Evolutionary conservation across 1,140 invertebrate genomes (phyloP), one percentile per base, ranked within the genome.

Genomic region (Antheraea pernyi): DNA sequence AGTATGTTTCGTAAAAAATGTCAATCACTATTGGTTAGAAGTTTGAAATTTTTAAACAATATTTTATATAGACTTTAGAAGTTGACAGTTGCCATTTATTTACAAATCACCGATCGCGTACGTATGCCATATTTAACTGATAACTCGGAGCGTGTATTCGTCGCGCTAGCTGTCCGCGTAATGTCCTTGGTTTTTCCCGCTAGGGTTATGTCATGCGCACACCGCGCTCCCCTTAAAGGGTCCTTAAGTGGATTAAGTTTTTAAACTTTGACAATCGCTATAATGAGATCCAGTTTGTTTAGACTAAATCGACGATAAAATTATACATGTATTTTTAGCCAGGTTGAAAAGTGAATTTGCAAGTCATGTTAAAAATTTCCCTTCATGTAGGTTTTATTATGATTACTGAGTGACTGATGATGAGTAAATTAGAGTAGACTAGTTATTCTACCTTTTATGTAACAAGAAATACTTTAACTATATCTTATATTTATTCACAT

Each of bases 161-260:
- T 74, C 73, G 62, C 66, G 59, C 67, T 46, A 69, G 68, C 72
- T 66, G 72, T 69, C 79, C 81, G 77, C 72, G 74, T 84, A 83
- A 81, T 90, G 88, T 85, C 87, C 86, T 88, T 87, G 83, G 79
- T 80, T 81, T 75, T 88, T 85, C 81, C 83, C 83, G 84, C 83
- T 84, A 83, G 84, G 80, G 77, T 78, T 75, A 79, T 69, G 86
- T 81, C 89, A 91, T 91, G 89, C 89, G 89, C 89, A 90, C 68
- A 88, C 74, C 75, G 68, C 70, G 71, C 77, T 78, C 73, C 75
- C 79, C 82, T 75, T 81, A 82, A 89, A 88, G 83, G 87, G 87
- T 84, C 84, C 86, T 86, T 84, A 90, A 86, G 84, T 87, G 85
- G 84, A 91, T 89, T 91, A 86, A 91, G 88, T 89, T 89, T 88